These are phyloP conservation scores for Tetraodon nigroviridis DNA, from an alignment of 2,113 vertebrate genomes.

Conservation along the genomic window DNA sequence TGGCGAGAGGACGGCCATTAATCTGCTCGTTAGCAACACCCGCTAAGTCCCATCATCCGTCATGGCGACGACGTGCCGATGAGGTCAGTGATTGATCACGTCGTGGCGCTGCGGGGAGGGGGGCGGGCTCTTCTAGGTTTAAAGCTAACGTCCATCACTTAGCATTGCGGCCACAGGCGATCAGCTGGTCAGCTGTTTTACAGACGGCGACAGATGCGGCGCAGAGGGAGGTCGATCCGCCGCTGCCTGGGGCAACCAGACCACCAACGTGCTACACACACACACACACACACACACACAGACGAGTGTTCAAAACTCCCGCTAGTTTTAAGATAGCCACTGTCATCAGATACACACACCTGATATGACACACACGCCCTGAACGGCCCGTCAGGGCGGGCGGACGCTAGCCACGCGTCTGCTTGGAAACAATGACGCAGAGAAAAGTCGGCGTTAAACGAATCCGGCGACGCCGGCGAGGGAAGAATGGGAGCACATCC, in stretches of 20 bases:
- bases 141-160: not conserved
- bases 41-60: conserved; percentile 61
- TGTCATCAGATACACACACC: conserved; percentile 36
- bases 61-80: conserved; percentile 36
- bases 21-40: conserved; percentile 57
- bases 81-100: conserved; percentile 58
- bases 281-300: no score
- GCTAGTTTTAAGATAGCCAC: not conserved
- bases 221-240: conserved; percentile 9
- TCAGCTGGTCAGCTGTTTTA: no score
- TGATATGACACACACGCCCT: conserved; percentile 15
- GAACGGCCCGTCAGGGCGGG: conserved; percentile 4
- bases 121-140: no score
- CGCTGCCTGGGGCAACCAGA: conserved; percentile 16
- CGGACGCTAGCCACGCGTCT: conserved; percentile 28
- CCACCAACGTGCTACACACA: no score
- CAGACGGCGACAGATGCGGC: conserved; percentile 22
- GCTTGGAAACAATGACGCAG: conserved; percentile 46
- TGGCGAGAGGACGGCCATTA: conserved; percentile 40
- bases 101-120: conserved; percentile 5
- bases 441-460: not conserved
- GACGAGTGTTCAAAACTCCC: conserved; percentile 37
- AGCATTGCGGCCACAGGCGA: conserved; percentile 3
- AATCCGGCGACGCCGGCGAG: conserved; percentile 1
- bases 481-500: conserved; percentile 18